A percentile compares a stretch with the other conserved stretches of the same genome.
phyloP scores from a whole-genome alignment of 2,888 invertebrate genomes.

The Laspeyria flexula region DNA sequence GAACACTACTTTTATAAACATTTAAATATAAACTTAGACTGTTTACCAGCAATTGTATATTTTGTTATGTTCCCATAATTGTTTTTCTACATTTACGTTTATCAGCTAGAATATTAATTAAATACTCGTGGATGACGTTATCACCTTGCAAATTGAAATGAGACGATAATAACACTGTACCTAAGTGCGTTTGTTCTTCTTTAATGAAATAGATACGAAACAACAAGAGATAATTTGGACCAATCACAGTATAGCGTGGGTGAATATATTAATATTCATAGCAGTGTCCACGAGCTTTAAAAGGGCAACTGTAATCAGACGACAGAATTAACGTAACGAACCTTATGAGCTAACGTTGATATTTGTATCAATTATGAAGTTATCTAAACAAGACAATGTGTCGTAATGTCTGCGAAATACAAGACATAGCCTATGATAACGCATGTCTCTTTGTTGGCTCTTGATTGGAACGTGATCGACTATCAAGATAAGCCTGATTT shows the following conservation, averaged over 20 bases:
- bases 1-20: not conserved
- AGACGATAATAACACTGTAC: slow-evolving; percentile 1
- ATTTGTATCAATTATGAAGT: slow-evolving; percentile 5
- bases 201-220: slow-evolving; percentile 12
- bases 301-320: slow-evolving; percentile 29
- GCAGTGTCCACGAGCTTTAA: slow-evolving; percentile 27
- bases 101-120: slow-evolving; percentile 29
- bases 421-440: slow-evolving; percentile 43
- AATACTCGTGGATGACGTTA: slow-evolving; percentile 21
- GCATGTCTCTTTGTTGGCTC: slow-evolving; percentile 40
- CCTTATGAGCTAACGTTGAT: slow-evolving; percentile 2
- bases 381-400: slow-evolving; percentile 9
- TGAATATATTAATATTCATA: slow-evolving; percentile 38
- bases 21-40: not conserved
- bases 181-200: slow-evolving; percentile 22
- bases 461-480: slow-evolving; percentile 42
- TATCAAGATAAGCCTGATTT: slow-evolving; percentile 45
- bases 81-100: slow-evolving; percentile 6
- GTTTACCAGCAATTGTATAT: not conserved
- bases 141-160: slow-evolving; percentile 38
- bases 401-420: no score
- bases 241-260: slow-evolving; percentile 35
- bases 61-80: not conserved
- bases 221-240: slow-evolving; percentile 25
- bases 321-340: slow-evolving; percentile 16